A percentile compares a stretch with the other conserved stretches of the same genome.
Conservation (phyloP, 2,113 vertebrate species). For the Numida meleagris region DNA sequence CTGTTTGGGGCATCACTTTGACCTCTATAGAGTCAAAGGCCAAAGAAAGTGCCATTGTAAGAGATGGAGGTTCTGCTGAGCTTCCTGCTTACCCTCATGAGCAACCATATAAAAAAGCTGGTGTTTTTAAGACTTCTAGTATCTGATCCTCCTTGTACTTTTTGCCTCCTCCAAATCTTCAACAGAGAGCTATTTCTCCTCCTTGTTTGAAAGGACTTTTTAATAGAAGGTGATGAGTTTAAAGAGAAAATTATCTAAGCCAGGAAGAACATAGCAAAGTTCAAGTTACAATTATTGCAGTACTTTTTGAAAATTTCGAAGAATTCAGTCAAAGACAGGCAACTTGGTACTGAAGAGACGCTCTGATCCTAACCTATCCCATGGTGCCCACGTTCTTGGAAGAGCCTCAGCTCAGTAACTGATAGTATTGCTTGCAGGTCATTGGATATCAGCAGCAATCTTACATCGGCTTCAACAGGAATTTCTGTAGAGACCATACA, state of each 20-base stretch:
- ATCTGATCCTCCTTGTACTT: background rate
- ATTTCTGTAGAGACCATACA: background rate
- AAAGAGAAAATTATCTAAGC: background rate
- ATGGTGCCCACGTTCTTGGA: background rate
- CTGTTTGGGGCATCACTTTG: background rate
- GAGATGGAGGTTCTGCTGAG: background rate
- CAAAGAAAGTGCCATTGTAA: background rate
- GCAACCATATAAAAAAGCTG: background rate
- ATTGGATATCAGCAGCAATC: background rate
- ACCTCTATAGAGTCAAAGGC: background rate
- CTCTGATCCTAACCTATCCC: background rate
- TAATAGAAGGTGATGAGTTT: background rate
- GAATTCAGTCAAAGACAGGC: background rate
- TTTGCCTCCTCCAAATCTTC: background rate
- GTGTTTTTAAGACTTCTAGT: background rate
- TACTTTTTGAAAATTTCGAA: background rate
- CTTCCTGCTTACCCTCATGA: background rate
- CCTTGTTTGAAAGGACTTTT: background rate
- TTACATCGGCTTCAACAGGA: slow-evolving; percentile 5
- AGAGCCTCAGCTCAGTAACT: background rate
- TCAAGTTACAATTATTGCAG: background rate
- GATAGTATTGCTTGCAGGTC: background rate
- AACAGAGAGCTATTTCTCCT: background rate
- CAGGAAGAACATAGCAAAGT: background rate
- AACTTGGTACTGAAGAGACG: background rate